Evolutionary conservation across 2,888 invertebrate species (phyloP).

Genomic region (Drosophila atripex): DNA sequence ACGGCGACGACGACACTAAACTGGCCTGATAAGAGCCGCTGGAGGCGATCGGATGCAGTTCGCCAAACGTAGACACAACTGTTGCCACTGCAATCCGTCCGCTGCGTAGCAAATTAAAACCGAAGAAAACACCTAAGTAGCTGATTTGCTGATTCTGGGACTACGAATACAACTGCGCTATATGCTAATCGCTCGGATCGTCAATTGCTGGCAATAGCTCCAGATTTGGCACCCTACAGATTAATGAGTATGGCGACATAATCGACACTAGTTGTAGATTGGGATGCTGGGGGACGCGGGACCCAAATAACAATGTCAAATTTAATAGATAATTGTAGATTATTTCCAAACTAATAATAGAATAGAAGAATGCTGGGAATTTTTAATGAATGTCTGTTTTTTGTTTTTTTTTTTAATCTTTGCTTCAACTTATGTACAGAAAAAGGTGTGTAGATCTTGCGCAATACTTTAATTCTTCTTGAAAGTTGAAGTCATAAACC

Average conservation of each 20-base stretch:
- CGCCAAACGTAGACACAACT: conserved; percentile 25
- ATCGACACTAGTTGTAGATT: background rate
- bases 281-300: conserved; percentile 1
- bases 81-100: conserved; percentile 43
- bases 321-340: background rate
- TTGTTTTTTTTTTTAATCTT: background rate
- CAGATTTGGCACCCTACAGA: conserved; percentile 25
- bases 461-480: conserved; percentile 1
- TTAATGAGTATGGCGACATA: background rate
- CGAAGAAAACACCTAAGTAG: conserved; percentile 34
- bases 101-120: conserved; percentile 48
- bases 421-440: background rate
- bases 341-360: background rate
- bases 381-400: background rate
- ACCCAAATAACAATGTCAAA: conserved; percentile 1
- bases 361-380: background rate
- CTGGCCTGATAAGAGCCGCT: conserved; percentile 55
- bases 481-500: conserved; percentile 18
- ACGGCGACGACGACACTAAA: conserved; percentile 28
- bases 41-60: conserved; percentile 23
- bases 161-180: conserved; percentile 33
- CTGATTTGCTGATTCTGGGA: conserved; percentile 37
- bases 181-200: conserved; percentile 32
- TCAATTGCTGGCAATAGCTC: conserved; percentile 37
- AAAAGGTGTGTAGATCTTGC: background rate